Percentiles rank a stretch among this genome's conserved stretches.
phyloP scores from a whole-genome alignment of 2,797 vertebrate genomes.

The Nyctalus aviator region DNA sequence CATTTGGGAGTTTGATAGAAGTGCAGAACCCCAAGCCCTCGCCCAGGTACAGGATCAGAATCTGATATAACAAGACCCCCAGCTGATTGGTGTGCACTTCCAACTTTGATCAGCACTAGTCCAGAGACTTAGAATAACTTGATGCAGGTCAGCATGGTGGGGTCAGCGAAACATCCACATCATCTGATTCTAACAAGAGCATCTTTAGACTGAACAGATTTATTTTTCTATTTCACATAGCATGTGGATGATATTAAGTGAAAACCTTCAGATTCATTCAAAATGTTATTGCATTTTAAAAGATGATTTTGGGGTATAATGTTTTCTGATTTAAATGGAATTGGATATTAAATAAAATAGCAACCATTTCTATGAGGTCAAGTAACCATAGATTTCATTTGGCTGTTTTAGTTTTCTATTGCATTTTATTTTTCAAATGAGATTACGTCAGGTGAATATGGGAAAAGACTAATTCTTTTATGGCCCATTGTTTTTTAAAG shows the following conservation, averaged over 20 bases:
- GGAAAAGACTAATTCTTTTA: background rate
- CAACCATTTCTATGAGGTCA: background rate
- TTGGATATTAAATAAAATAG: background rate
- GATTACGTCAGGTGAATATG: background rate
- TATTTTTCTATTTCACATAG: background rate
- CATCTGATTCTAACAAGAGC: background rate
- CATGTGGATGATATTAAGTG: background rate
- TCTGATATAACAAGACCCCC: background rate
- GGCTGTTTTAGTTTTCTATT: background rate
- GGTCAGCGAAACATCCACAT: background rate
- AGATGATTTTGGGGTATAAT: background rate
- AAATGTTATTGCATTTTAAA: background rate
- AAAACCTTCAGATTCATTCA: background rate
- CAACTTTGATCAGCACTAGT: background rate
- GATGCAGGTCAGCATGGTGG: background rate
- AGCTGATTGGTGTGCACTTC: background rate
- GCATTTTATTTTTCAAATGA: constrained; percentile 46
- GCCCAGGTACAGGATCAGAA: background rate
- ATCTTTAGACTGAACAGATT: background rate
- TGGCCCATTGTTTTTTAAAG: background rate
- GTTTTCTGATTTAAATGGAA: constrained; percentile 2
- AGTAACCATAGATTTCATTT: background rate
- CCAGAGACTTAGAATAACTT: background rate
- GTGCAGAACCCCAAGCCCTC: background rate
- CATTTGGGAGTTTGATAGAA: background rate